Evolutionary conservation across 2,113 vertebrate species (phyloP).

Genomic region (Coptodon bakossiorum): DNA sequence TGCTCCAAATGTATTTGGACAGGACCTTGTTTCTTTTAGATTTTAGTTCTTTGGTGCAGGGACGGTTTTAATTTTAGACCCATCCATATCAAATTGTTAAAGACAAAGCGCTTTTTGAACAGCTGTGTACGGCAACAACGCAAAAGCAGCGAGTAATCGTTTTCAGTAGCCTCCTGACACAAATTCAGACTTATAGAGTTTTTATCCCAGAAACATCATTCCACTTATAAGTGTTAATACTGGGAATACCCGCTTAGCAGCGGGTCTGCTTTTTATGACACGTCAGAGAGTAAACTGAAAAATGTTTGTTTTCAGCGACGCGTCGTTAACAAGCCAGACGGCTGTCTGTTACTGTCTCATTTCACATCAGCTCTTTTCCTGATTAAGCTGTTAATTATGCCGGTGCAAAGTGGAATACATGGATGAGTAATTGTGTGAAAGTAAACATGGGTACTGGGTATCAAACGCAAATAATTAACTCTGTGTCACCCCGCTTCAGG

Average conservation of each 20-base stretch:
- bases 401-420: slow-evolving; percentile 14
- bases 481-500: slow-evolving; percentile 4
- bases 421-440: slow-evolving; percentile 43
- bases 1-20: slow-evolving; percentile 31
- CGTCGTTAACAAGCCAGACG: neutral
- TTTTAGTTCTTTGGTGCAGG: neutral
- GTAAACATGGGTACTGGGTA: slow-evolving; percentile 40
- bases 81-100: slow-evolving; percentile 20
- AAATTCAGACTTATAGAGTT: neutral
- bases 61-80: neutral
- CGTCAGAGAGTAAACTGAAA: neutral
- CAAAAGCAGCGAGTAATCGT: neutral
- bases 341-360: slow-evolving; percentile 21
- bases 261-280: neutral
- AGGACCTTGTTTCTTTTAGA: neutral
- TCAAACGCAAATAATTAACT: slow-evolving; percentile 26
- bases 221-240: neutral
- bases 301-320: neutral
- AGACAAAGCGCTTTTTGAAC: neutral
- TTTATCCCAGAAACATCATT: neutral
- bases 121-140: neutral
- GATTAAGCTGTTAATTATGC: slow-evolving; percentile 54
- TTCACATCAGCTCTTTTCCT: slow-evolving; percentile 17
- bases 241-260: neutral
- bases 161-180: neutral